Evolutionary conservation across 2,113 vertebrate species (phyloP), one percentile per base, ranked within the genome.

Genomic region (Gymnocephalus cernua): DNA sequence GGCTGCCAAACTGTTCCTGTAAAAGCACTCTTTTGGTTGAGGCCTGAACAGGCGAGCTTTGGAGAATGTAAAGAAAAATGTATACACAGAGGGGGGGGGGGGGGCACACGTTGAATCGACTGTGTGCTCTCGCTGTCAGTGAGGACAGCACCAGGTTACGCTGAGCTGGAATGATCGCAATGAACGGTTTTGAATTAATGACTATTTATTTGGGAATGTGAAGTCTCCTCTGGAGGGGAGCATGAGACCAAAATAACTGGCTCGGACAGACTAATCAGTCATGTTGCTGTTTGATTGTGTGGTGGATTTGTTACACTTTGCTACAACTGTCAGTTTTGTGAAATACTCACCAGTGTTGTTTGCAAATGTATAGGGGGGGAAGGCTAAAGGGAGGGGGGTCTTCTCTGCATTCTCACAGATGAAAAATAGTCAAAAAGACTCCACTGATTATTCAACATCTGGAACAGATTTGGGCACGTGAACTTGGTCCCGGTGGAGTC

Each of bases 1-100:
- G 74, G 87, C 88, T 93, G 93, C 93, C 94, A 95, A 93, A 94
- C 86, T 92, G 91, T 95, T 95, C 94, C 93, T 93, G 92, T 93
- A 94, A 95, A 95, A 92, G 90, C 64, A 41, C 69, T 82, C 80
- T 84, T 93, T 90, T 77, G 77, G 77, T 84, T 64, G 74, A 89
- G 80, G 74, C 75, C 74, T 27, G 70, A 72, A 74, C 68, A 18
- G 77, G 54, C 77, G 87, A 82, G 79, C 81, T 71, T 38, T 51
- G 74, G 76, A 80, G 73, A 81, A 86, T 77, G 88, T 80, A 82
- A 87, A 89, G 86, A 66, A 57, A 77, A 83, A 89, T 61, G 79
- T 81, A 84, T 54, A 88, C 76, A 78, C 51, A 70, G 27, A 35
- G 16, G 61, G 45, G 10, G 77, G 12, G 25, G 48, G 61, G 45